phyloP scores from a whole-genome alignment of 2,888 invertebrate genomes.

The Nemoura dubitans region DNA sequence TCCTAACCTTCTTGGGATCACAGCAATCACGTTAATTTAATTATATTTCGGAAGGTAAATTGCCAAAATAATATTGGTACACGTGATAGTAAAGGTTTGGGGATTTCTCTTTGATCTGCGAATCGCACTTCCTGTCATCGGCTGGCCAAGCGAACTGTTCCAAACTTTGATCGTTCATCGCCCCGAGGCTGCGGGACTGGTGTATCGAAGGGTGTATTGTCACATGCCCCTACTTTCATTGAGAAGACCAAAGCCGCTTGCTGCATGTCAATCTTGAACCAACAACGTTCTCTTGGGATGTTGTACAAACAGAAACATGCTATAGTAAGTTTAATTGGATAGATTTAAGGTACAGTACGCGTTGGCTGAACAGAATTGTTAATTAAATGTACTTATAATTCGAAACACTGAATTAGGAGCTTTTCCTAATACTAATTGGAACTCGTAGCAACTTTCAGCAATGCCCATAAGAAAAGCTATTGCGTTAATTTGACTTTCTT shows the following conservation, averaged over 20 bases:
- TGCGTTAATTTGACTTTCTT: background rate
- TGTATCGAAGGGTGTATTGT: background rate
- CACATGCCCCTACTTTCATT: background rate
- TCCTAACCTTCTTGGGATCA: too few species aligned
- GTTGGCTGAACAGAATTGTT: background rate
- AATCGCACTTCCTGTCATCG: too few species aligned
- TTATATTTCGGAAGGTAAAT: too few species aligned
- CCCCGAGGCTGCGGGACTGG: too few species aligned
- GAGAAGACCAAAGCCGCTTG: background rate
- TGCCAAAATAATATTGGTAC: too few species aligned
- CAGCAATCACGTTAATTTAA: too few species aligned
- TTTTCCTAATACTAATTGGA: background rate
- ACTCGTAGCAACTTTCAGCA: background rate
- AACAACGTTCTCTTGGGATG: background rate
- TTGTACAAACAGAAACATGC: background rate
- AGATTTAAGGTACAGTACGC: background rate
- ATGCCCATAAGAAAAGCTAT: background rate
- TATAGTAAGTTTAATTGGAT: background rate
- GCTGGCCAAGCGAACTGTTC: too few species aligned
- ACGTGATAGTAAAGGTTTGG: too few species aligned
- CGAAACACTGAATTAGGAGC: background rate
- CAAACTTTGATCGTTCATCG: too few species aligned
- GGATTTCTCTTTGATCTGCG: too few species aligned
- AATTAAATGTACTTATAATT: background rate
- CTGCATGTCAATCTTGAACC: background rate